A percentile compares a stretch with the other conserved stretches of the same genome.
phyloP scores from a whole-genome alignment of 2,888 invertebrate genomes.

The Nipponacmea schrenckii region DNA sequence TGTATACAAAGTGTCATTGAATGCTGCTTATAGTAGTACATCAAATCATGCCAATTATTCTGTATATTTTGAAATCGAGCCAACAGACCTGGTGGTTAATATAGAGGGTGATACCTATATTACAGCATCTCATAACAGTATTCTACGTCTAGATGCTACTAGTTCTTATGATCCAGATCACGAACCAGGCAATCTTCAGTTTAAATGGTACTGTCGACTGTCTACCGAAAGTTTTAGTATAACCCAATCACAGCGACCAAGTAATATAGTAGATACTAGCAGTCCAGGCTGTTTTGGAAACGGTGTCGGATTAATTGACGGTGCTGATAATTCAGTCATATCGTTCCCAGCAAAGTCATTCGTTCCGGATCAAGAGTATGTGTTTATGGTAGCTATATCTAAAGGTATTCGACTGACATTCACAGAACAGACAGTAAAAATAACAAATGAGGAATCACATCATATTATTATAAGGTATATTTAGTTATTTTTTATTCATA shows the following conservation, averaged over 20 bases:
- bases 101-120: conserved; percentile 21
- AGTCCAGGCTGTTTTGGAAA: conserved; percentile 17
- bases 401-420: conserved; percentile 15
- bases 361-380: neutral
- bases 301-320: conserved; percentile 12
- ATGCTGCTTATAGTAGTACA: conserved; percentile 20
- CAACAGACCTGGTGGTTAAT: conserved; percentile 17
- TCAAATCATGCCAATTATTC: conserved; percentile 12
- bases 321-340: neutral
- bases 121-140: conserved; percentile 6
- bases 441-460: neutral
- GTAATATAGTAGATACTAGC: neutral
- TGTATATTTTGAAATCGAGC: conserved; percentile 21
- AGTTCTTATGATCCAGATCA: conserved; percentile 27
- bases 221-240: neutral
- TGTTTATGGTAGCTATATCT: conserved; percentile 20
- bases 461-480: conserved; percentile 23
- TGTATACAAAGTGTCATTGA: conserved; percentile 23
- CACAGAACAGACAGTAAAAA: conserved; percentile 18
- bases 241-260: neutral
- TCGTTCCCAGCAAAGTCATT: neutral
- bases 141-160: conserved; percentile 23
- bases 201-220: conserved; percentile 28
- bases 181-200: conserved; percentile 6
- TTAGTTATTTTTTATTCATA: neutral